Evolutionary conservation across 2,113 vertebrate species (phyloP).

Genomic region (Grallaria varia): DNA sequence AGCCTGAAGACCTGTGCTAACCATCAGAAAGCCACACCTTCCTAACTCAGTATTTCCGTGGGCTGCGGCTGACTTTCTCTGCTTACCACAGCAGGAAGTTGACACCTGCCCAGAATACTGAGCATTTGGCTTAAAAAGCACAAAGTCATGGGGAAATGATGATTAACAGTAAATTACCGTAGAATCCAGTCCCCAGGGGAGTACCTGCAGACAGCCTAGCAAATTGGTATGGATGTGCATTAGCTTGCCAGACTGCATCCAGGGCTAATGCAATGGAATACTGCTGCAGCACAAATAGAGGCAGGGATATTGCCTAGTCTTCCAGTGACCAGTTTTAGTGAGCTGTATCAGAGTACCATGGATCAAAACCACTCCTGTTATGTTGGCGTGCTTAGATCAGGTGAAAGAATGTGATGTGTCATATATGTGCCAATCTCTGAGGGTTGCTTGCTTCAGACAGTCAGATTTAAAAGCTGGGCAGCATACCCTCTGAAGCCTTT

Average conservation of each 20-base stretch:
- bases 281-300: neutral
- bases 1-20: neutral
- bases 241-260: constrained; percentile 8
- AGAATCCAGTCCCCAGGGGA: neutral
- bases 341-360: neutral
- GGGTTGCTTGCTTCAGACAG: neutral
- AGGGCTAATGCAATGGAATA: neutral
- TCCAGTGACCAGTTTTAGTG: neutral
- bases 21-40: neutral
- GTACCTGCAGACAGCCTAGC: constrained; percentile 14
- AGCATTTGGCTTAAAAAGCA: constrained; percentile 38
- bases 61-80: constrained; percentile 7
- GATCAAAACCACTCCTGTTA: neutral
- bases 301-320: neutral
- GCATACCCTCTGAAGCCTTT: neutral
- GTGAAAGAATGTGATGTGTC: neutral
- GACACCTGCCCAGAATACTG: constrained; percentile 15
- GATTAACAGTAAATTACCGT: neutral
- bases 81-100: constrained; percentile 13
- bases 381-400: neutral
- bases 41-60: neutral
- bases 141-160: constrained; percentile 22
- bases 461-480: neutral
- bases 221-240: constrained; percentile 29
- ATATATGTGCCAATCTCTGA: neutral